Evolutionary conservation across 2,113 vertebrate species (phyloP).

Genomic region (Stercorarius parasiticus): DNA sequence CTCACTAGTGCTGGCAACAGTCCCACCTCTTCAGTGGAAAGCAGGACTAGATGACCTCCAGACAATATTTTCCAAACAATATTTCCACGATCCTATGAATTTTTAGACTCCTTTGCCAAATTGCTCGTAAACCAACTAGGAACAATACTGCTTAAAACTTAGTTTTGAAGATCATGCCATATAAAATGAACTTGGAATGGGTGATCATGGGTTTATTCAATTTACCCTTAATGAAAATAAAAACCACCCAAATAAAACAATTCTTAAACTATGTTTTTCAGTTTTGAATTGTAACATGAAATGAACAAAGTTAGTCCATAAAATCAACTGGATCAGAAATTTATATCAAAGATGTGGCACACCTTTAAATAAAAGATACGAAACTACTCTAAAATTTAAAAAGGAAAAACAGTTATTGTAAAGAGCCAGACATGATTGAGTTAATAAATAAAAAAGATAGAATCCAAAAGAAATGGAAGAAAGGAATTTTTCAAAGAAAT

Average conservation of each 20-base stretch:
- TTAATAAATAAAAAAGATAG: neutral
- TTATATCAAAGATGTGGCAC: neutral
- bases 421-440: neutral
- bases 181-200: neutral
- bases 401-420: neutral
- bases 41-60: neutral
- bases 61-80: neutral
- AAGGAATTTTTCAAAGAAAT: neutral
- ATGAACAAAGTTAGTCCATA: neutral
- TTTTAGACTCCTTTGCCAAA: neutral
- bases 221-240: neutral
- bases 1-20: neutral
- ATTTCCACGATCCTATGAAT: neutral
- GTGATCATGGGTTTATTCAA: neutral
- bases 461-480: neutral
- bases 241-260: neutral
- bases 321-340: neutral
- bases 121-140: neutral
- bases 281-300: neutral
- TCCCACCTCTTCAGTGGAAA: neutral
- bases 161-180: neutral
- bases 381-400: neutral
- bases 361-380: neutral
- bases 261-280: neutral
- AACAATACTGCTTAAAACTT: neutral